These are phyloP conservation scores for Himalopsyche anomala DNA, from an alignment of 2,888 invertebrate genomes.

Conservation along the genomic window DNA sequence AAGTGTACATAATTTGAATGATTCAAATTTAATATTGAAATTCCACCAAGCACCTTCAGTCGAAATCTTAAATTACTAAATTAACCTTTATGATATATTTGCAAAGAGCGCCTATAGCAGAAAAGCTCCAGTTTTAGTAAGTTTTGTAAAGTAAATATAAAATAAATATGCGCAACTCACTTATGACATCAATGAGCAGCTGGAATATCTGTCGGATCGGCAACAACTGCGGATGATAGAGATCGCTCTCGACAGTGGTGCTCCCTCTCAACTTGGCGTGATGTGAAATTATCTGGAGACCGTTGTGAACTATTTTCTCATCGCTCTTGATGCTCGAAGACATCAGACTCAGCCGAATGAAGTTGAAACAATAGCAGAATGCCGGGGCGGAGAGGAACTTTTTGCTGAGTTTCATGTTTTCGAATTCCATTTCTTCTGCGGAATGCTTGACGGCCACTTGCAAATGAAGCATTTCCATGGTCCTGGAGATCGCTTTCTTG, in stretches of 20 bases:
- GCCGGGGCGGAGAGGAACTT: constrained; percentile 82
- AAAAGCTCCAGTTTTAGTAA: not conserved
- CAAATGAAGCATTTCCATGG: constrained; percentile 78
- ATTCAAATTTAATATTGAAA: too few relatives aligned
- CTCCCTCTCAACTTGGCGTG: constrained; percentile 82
- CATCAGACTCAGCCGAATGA: constrained; percentile 81
- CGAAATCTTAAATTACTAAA: too few relatives aligned
- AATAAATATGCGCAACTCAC: constrained; percentile 71
- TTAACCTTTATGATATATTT: not conserved
- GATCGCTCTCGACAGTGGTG: constrained; percentile 73
- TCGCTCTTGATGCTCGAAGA: constrained; percentile 74
- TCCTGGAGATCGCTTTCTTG: constrained; percentile 79
- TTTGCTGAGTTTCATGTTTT: constrained; percentile 45
- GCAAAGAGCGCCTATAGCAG: not conserved
- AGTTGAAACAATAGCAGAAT: constrained; percentile 89
- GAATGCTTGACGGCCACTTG: constrained; percentile 69
- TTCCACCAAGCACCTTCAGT: too few relatives aligned
- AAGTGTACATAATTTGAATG: too few relatives aligned
- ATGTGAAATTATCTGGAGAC: constrained; percentile 81
- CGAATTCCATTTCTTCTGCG: not conserved
- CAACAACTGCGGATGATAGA: constrained; percentile 85
- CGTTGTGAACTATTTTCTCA: constrained; percentile 78
- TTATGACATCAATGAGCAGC: constrained; percentile 86
- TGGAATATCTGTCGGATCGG: constrained; percentile 90
- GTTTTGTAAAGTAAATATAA: not conserved